Conservation (phyloP, 1,140 invertebrate genomes). For the Hesperophylax magnus region DNA sequence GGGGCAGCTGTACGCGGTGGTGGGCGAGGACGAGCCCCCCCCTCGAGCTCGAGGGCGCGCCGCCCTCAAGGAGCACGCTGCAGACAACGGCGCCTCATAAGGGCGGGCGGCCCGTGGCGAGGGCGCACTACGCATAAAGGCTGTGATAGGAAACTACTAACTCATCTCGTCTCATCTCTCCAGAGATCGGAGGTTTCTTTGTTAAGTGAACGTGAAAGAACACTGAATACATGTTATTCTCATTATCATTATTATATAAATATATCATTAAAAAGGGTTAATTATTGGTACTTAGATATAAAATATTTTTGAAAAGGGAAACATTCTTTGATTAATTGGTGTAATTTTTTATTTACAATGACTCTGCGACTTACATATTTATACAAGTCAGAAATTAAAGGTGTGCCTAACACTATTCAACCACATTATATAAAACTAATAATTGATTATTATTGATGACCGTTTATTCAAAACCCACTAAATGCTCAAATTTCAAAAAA, state of each 20-base stretch:
- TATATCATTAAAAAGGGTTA: background rate
- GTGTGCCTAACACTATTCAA: too few species aligned
- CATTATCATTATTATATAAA: background rate
- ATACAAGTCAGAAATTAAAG: too few species aligned
- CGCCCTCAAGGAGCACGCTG: background rate
- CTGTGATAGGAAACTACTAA: background rate
- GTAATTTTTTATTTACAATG: too few species aligned
- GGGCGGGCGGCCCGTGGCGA: background rate
- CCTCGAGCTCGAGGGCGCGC: background rate
- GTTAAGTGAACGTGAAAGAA: background rate
- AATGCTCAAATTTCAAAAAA: too few species aligned
- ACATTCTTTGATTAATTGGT: too few species aligned
- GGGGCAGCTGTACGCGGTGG: conserved; percentile 67
- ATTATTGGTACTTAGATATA: background rate
- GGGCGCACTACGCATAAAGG: background rate
- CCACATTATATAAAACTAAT: too few species aligned
- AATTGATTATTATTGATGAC: too few species aligned
- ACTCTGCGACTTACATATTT: too few species aligned
- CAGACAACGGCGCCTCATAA: background rate
- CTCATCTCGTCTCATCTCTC: background rate
- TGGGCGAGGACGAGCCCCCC: conserved; percentile 42
- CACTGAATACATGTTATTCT: background rate
- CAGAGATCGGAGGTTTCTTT: background rate
- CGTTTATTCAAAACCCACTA: too few species aligned
- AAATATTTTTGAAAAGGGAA: background rate